Base-by-base conservation (phyloP, 2,113 vertebrate species). In the Aix galericulata region DNA sequence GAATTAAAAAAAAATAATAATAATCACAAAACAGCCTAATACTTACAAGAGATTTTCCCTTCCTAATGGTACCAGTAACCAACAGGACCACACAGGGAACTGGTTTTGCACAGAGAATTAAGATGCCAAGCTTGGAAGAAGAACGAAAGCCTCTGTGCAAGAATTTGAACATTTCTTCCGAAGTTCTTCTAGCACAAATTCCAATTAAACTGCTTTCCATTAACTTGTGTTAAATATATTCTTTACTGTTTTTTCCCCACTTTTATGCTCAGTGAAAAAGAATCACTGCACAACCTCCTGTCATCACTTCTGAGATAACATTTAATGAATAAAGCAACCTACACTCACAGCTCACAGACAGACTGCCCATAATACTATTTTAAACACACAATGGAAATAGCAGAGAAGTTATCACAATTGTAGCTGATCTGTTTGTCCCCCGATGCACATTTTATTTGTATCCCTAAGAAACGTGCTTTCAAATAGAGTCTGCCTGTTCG, bases 121-220 rank as follows among this genome's bases (percentile, higher is more conserved):
- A 76, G 58, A 66, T 64, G 79, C 59, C 40, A 42, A 58, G 17
- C 52, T 32, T 40, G 56, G 74, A 92, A 77, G 62, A 58, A 89
- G 34, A 31, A n/a, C 2, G 5, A 46, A 75, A 90, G 42, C 48
- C 67, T 89, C 59, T 34, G 5, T 12, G 17, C 12, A 53, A 89
- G 68, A 88, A 27, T 20, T 55, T 11, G 12, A 69, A 56, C 5
- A 21, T 72, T 78, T 27, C 67, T 62, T 76, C 82, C 38, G 8
- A 50, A 36, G 48, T 16, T 21, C 11, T 58, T 85, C 55, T 60
- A 48, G 74, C 74, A 87, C 14, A 72, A 75, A 32, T 11, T 32
- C 66, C 53, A 62, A 89, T 85, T 82, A 93, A 95, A 87, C 25
- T 31, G 20, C 26, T 94, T 91, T 72, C 55, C 18, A 29, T 64